Evolutionary conservation across 2,797 vertebrate genomes (phyloP), one percentile per base, ranked within the genome.

Genomic region (Kryptopterus vitreolus): DNA sequence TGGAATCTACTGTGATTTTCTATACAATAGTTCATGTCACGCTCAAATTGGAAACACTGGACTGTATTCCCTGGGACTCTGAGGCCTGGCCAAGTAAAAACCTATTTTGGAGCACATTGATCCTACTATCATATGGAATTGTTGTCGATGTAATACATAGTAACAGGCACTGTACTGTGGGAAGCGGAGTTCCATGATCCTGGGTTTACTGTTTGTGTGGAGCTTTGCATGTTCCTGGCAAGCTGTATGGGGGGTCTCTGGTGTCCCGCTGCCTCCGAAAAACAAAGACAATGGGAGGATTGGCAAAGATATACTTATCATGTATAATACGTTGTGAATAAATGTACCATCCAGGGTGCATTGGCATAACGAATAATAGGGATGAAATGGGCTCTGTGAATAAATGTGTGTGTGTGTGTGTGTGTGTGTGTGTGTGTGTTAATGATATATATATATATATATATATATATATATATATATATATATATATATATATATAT

Each of bases 101-200:
- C 46, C 68, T 70, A 52, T 70, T n/a, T 70, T 31, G 46, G 2
- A 70, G 68, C 46, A 52, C 16, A 70, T 15, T 6, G 24, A 52
- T 52, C 18, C 46, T 70, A 29, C 68, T 70, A 52, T 70, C 26
- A 52, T 70, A 52, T 70, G 68, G 68, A 70, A 31, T 52, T 70
- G n/a, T 26, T 31, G 68, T 5, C 52, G 5, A 70, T 70, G 29
- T 50, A 29, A 69, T 69, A 68, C 65, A 26, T 26, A 50, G 24
- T 0, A 16, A 24, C 46, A 29, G 68, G 24, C 46, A 50, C 9
- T 4, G 35, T 13, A 43, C 9, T 4, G 35, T 13, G 24, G 35
- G 63, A 38, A 66, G 12, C 35, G n/a, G n/a, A 43, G 2, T 52
- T 46, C 24, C n/a, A 29, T 50, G 24, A 50, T 22, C 68, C 26